Percentiles rank a stretch among this genome's conserved stretches.
Conservation (phyloP, 2,888 invertebrate genomes). For the Trachelus iudaicus region DNA sequence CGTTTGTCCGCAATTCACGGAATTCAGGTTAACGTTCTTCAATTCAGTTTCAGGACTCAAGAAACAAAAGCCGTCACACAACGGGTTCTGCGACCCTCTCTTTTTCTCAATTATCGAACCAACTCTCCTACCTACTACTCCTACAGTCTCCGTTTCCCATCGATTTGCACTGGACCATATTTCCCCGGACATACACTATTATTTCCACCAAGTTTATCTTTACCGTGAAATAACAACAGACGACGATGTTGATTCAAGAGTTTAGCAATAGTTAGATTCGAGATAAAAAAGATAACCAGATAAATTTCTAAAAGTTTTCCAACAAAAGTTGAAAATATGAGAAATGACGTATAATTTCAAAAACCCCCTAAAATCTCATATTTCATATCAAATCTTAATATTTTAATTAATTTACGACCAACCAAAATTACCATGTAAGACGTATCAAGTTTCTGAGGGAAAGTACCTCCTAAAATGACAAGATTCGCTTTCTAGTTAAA, state of each 20-base stretch:
- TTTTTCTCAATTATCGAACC: neutral
- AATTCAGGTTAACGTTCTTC: slow-evolving; percentile 5
- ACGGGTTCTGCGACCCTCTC: neutral
- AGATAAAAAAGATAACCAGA: neutral
- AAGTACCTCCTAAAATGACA: neutral
- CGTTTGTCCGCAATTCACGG: neutral
- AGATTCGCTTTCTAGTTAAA: neutral
- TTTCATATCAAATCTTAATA: neutral
- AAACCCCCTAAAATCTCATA: neutral
- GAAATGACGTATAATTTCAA: neutral
- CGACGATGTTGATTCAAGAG: neutral
- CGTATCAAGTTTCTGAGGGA: neutral
- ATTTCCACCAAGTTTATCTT: neutral
- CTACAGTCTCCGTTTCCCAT: neutral
- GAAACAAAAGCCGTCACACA: neutral
- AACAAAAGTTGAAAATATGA: neutral
- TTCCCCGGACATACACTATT: neutral
- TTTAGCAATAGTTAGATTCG: neutral
- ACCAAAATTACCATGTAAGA: neutral
- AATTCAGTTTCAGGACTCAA: neutral
- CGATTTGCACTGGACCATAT: neutral
- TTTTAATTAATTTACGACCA: neutral
- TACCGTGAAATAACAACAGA: neutral
- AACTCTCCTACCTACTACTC: neutral
- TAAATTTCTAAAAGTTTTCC: neutral